A percentile compares a stretch with the other conserved stretches of the same genome.
Conservation (phyloP, 2,113 vertebrate genomes). For the Oenanthe melanoleuca region DNA sequence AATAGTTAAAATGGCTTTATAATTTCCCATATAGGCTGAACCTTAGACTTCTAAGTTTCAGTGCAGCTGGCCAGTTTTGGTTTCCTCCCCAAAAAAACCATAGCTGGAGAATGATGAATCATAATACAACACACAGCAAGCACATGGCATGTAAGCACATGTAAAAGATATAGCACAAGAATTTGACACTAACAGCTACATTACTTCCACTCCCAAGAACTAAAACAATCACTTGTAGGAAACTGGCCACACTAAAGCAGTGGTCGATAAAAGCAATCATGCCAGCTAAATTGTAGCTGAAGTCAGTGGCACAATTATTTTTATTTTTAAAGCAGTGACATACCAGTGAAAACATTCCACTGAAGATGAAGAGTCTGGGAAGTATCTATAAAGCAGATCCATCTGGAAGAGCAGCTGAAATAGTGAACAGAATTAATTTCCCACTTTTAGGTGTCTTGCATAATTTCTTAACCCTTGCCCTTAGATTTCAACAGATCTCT, state of each 20-base stretch:
- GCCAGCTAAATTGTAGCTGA: constrained; percentile 15
- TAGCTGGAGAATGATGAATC: not conserved
- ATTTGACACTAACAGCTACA: constrained; percentile 40
- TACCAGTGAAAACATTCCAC: constrained; percentile 58
- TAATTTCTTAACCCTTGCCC: constrained; percentile 64
- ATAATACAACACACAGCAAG: not conserved
- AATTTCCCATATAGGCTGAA: not conserved
- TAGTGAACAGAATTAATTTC: constrained; percentile 53
- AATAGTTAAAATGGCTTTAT: not conserved
- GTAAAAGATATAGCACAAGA: constrained; percentile 26
- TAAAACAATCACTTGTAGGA: constrained; percentile 27
- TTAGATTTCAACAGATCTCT: constrained; percentile 46
- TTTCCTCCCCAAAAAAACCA: not conserved
- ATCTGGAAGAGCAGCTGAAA: constrained; percentile 68
- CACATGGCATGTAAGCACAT: constrained; percentile 6
- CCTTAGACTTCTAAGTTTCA: not conserved
- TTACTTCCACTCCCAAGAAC: constrained; percentile 25
- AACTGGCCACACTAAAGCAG: not conserved
- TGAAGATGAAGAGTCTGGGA: constrained; percentile 52
- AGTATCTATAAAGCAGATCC: constrained; percentile 59
- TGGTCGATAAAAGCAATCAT: constrained; percentile 57
- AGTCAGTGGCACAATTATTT: constrained; percentile 36
- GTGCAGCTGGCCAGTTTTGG: not conserved
- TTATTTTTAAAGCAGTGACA: constrained; percentile 50
- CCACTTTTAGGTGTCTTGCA: constrained; percentile 65